phyloP scores from a whole-genome alignment of 2,888 invertebrate genomes.

The Limnephilus marmoratus region DNA sequence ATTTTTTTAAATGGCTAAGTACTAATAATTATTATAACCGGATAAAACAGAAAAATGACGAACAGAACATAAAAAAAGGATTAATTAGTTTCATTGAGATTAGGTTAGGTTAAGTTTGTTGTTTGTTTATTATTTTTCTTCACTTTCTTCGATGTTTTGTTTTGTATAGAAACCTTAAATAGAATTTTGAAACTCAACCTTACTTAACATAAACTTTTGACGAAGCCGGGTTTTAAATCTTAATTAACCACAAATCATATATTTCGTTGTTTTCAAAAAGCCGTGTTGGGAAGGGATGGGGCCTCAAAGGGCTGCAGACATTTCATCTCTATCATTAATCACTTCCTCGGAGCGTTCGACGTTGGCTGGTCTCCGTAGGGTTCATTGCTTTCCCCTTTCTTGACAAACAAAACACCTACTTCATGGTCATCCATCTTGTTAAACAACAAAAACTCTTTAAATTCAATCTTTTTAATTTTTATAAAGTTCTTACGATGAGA shows the following conservation, averaged over 20 bases:
- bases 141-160: no score
- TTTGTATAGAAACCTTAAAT: no score
- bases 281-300: slow-evolving; percentile 25
- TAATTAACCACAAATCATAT: background rate
- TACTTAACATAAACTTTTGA: no score
- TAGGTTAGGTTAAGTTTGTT: no score
- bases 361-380: background rate
- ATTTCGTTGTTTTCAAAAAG: background rate
- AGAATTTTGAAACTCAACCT: no score
- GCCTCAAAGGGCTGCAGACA: slow-evolving; percentile 33
- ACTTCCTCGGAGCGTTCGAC: background rate
- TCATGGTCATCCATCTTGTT: slow-evolving; percentile 38
- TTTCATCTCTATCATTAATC: slow-evolving; percentile 42
- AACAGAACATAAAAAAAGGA: no score
- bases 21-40: no score
- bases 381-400: slow-evolving; percentile 39
- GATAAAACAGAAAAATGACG: no score
- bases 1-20: no score
- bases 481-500: background rate
- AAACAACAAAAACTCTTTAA: background rate
- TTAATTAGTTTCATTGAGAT: no score
- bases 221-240: background rate
- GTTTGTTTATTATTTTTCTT: no score
- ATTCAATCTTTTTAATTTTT: background rate
- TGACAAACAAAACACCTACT: slow-evolving; percentile 15